Evolutionary conservation across 64 coral and sea anemone genomes (phyloP).

Genomic region (Stichodactyla mertensii): DNA sequence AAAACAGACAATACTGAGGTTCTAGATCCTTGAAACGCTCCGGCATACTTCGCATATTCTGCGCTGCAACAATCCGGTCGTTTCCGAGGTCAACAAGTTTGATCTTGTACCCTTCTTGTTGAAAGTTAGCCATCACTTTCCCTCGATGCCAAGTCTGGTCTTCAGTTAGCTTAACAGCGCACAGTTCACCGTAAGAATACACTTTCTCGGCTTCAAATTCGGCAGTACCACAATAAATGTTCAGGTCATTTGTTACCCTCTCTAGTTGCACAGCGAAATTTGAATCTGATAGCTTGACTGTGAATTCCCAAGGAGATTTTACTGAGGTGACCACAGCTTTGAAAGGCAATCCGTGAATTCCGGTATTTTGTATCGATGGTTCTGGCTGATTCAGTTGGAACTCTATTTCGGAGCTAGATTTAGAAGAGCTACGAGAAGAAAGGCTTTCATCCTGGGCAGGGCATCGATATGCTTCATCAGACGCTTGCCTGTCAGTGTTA

Average conservation of each 20-base stretch:
- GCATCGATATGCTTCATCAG: not conserved
- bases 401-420: constrained; percentile 6
- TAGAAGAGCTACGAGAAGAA: not conserved
- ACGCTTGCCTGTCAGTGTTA: not conserved
- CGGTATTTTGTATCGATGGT: not conserved
- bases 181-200: constrained; percentile 17
- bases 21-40: constrained; percentile 27
- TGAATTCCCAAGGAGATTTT: constrained; percentile 66
- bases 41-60: constrained; percentile 28
- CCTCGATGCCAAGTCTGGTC: constrained; percentile 86
- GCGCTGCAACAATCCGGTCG: constrained; percentile 35
- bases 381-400: not conserved
- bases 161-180: constrained; percentile 50
- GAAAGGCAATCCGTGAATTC: constrained; percentile 29
- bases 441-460: not conserved
- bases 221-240: constrained; percentile 17
- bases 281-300: constrained; percentile 56
- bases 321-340: constrained; percentile 61
- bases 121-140: constrained; percentile 18
- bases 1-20: constrained; percentile 51
- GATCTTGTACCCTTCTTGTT: constrained; percentile 29
- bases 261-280: constrained; percentile 39
- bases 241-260: constrained; percentile 43
- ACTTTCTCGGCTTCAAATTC: not conserved
- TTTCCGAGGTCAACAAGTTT: constrained; percentile 69